phyloP scores from a whole-genome alignment of 2,888 invertebrate genomes.

The Arrhopalites spinosus region DNA sequence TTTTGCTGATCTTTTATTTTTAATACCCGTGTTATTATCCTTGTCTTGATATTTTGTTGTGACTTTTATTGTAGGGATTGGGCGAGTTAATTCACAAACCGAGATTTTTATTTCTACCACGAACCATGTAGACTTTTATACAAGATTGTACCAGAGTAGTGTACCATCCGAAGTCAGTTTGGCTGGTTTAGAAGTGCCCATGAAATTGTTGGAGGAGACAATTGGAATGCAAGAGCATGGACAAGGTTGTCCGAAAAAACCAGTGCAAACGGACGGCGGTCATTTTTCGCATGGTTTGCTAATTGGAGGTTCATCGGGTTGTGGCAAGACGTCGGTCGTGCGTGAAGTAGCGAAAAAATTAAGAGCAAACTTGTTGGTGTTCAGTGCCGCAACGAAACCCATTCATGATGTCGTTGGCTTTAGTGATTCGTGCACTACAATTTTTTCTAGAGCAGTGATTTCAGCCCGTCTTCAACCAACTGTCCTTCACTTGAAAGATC shows the following conservation, averaged over 20 bases:
- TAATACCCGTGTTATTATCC: neutral
- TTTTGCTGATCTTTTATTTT: neutral
- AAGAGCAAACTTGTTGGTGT: conserved; percentile 61
- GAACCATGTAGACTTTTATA: conserved; percentile 47
- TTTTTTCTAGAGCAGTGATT: conserved; percentile 61
- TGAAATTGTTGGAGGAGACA: conserved; percentile 39
- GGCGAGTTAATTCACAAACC: conserved; percentile 47
- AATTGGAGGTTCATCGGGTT: conserved; percentile 65
- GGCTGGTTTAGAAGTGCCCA: conserved; percentile 42
- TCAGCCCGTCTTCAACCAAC: conserved; percentile 59
- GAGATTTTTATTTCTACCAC: conserved; percentile 45
- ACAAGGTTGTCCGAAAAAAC: conserved; percentile 23
- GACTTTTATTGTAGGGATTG: conserved; percentile 18
- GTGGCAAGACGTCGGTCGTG: conserved; percentile 66
- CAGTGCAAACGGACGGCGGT: conserved; percentile 5
- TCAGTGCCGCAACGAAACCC: conserved; percentile 32
- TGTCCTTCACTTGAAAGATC: conserved; percentile 57
- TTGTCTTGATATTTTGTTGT: neutral
- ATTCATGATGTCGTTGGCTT: conserved; percentile 18
- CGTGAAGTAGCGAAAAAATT: conserved; percentile 61
- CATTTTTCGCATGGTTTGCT: conserved; percentile 57
- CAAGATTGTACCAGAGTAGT: conserved; percentile 29
- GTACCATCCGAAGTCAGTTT: conserved; percentile 7
- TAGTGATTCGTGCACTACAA: conserved; percentile 61
- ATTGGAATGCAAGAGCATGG: conserved; percentile 18